phyloP scores from a whole-genome alignment of 2,797 vertebrate species.

The Peromyscus aztecus region DNA sequence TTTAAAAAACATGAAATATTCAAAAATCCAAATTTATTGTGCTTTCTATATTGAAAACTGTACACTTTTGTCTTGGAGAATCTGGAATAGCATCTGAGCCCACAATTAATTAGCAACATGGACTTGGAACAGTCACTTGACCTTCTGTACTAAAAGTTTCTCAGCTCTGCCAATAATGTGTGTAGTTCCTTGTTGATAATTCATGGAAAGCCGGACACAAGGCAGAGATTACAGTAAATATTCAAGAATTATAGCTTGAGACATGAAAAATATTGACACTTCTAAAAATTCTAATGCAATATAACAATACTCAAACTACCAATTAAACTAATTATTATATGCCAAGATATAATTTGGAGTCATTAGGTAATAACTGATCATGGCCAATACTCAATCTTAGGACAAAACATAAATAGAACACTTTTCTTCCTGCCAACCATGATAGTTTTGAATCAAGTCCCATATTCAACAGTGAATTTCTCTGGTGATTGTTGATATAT shows the following conservation, averaged over 20 bases:
- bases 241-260: constrained; percentile 18
- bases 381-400: constrained; percentile 26
- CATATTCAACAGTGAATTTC: constrained; percentile 17
- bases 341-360: constrained; percentile 60
- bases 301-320: constrained; percentile 29
- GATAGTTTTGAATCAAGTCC: background rate
- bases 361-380: constrained; percentile 53
- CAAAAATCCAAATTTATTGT: background rate
- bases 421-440: constrained; percentile 11
- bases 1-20: background rate
- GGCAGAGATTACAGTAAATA: constrained; percentile 6
- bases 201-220: background rate
- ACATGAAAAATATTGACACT: constrained; percentile 45
- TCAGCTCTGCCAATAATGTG: background rate
- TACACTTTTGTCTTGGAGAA: background rate
- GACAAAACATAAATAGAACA: constrained; percentile 9
- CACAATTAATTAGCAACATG: constrained; percentile 26
- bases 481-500: background rate
- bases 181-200: background rate
- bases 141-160: constrained; percentile 28
- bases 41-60: background rate
- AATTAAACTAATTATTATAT: constrained; percentile 61
- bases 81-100: background rate
- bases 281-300: constrained; percentile 53
- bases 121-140: constrained; percentile 44